Conservation (phyloP, 1,140 invertebrate species). For the Pentalonia nigronervosa region DNA sequence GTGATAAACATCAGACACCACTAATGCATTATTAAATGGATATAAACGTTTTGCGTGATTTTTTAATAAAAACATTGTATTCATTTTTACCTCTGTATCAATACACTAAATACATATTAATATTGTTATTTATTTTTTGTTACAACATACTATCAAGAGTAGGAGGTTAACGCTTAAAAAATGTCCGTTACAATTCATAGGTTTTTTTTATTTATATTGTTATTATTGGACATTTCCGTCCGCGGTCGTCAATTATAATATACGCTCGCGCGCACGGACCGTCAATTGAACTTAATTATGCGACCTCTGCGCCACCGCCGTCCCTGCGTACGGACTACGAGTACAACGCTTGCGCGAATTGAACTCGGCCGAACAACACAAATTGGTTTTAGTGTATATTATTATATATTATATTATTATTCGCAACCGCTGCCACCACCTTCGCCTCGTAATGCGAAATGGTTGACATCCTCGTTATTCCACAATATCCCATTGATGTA, state of each 20-base stretch:
- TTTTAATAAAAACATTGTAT: neutral
- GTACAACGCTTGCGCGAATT: neutral
- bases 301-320: conserved; percentile 8
- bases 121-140: neutral
- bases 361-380: conserved; percentile 38
- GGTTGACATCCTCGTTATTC: neutral
- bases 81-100: neutral
- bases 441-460: neutral
- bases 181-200: neutral
- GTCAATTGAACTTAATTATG: conserved; percentile 56
- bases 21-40: neutral
- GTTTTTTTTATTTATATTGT: conserved; percentile 7
- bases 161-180: neutral
- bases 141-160: neutral
- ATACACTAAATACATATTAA: neutral
- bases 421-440: neutral
- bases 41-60: neutral
- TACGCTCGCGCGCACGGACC: neutral
- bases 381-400: conserved; percentile 17
- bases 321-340: neutral
- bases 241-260: conserved; percentile 8
- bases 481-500: no score
- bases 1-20: neutral
- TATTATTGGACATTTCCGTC: conserved; percentile 50
- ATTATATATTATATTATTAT: neutral